Evolutionary conservation across 2,888 invertebrate species (phyloP).

Genomic region (Cantharis rufa): DNA sequence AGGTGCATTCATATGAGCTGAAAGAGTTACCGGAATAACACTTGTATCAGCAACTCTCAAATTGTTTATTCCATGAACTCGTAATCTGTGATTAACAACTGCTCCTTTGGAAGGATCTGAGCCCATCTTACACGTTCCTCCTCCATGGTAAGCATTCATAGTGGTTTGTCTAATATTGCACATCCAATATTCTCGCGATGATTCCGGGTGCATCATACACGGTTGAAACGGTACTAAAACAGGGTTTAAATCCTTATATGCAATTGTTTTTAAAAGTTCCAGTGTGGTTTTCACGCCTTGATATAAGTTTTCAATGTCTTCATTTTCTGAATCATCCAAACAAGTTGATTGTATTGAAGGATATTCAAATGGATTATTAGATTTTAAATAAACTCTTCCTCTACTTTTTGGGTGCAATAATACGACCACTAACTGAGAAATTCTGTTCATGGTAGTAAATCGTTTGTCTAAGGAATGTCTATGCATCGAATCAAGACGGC

Average conservation of each 20-base stretch:
- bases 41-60: constrained; percentile 70
- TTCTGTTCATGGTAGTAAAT: background rate
- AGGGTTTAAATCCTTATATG: constrained; percentile 64
- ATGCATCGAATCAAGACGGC: background rate
- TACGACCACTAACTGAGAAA: constrained; percentile 22
- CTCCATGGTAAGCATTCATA: constrained; percentile 67
- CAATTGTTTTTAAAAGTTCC: constrained; percentile 53
- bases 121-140: constrained; percentile 73
- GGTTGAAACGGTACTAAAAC: constrained; percentile 55
- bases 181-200: constrained; percentile 69
- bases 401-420: constrained; percentile 41
- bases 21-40: constrained; percentile 64
- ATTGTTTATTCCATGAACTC: constrained; percentile 62
- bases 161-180: constrained; percentile 62
- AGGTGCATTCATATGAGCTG: constrained; percentile 70
- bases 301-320: constrained; percentile 66
- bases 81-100: constrained; percentile 65
- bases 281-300: constrained; percentile 58
- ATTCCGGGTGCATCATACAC: constrained; percentile 57
- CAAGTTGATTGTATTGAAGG: constrained; percentile 41
- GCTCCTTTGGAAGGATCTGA: constrained; percentile 61
- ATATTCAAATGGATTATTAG: constrained; percentile 42
- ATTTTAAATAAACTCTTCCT: constrained; percentile 40
- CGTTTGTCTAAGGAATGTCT: background rate
- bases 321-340: constrained; percentile 55